phyloP scores from a whole-genome alignment of 2,888 invertebrate species.

The Acanthoscelides obtectus region DNA sequence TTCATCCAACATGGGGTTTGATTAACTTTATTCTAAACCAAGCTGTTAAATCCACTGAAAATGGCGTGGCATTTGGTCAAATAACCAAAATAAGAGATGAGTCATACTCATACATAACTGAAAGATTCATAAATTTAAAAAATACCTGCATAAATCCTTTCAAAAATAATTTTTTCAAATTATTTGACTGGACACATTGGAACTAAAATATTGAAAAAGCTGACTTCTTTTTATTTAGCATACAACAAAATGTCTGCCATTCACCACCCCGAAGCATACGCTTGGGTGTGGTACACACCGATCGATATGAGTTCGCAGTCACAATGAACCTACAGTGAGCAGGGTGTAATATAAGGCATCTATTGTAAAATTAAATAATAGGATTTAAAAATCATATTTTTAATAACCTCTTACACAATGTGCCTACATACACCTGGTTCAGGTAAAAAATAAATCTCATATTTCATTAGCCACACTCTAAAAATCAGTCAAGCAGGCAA shows the following conservation, averaged over 20 bases:
- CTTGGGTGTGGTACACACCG: conserved; percentile 14
- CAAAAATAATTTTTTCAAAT: too few relatives aligned
- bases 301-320: not conserved
- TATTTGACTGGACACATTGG: too few relatives aligned
- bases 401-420: conserved; percentile 25
- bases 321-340: not conserved
- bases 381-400: conserved; percentile 28
- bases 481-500: conserved; percentile 15
- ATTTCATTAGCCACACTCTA: conserved; percentile 20
- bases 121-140: too few relatives aligned
- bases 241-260: not conserved
- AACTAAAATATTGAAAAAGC: too few relatives aligned
- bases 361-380: conserved; percentile 12
- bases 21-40: too few relatives aligned
- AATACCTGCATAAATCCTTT: too few relatives aligned
- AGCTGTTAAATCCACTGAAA: too few relatives aligned
- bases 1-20: too few relatives aligned
- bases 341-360: not conserved
- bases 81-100: too few relatives aligned
- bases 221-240: too few relatives aligned
- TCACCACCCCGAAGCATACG: not conserved
- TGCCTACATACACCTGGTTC: conserved; percentile 12
- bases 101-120: too few relatives aligned
- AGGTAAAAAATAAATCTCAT: conserved; percentile 26
- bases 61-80: too few relatives aligned